Base-by-base conservation (phyloP, 2,888 invertebrate species). In the Erebia ligea region DNA sequence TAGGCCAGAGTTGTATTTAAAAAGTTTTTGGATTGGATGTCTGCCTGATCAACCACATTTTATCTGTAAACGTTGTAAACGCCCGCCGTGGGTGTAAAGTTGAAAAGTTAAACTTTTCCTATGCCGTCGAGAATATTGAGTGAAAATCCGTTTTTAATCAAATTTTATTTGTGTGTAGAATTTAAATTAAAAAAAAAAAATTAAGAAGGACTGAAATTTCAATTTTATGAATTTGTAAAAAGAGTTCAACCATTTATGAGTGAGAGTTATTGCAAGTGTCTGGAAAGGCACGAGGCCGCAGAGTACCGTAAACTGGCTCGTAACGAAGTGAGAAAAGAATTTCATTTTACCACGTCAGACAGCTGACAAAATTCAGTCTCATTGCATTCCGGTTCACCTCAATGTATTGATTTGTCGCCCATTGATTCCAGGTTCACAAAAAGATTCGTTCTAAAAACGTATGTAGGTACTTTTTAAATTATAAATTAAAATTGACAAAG, bases 301-400 rank as follows among this genome's bases (percentile, higher is more conserved):
- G 34, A 40, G 10, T 10, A 19, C 11, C 42, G 42, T 19, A 19
- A 61, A 45, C 40, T 59, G 59, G n/a, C 58, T 42, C 61, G 61
- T 45, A 61, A 61, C 45, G 61, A 61, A 61, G 61, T 61, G 45
- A 45, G 61, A 45, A 59, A 61, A 61, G 61, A 61, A 61, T 61
- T 61, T 61, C 45, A 61, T 61, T 19, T 59, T 61, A 8, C 61
- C 45, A 19, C 45, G 61, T 45, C 42, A 19, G 61, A 4, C 61
- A 19, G 59, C 40, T 61, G 61, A 45, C 21, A 61, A 45, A 45
- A 61, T 21, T 45, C 45, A 61, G 45, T 45, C 45, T 42, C 45
- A 45, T 21, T 19, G 61, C 61, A 61, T 61, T 45, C 13, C 61
- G 61, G 61, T 61, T 61, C 15, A 61, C 61, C 45, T 61, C 61